Base-by-base conservation (phyloP, 2,113 vertebrate species). In the Castor canadensis region DNA sequence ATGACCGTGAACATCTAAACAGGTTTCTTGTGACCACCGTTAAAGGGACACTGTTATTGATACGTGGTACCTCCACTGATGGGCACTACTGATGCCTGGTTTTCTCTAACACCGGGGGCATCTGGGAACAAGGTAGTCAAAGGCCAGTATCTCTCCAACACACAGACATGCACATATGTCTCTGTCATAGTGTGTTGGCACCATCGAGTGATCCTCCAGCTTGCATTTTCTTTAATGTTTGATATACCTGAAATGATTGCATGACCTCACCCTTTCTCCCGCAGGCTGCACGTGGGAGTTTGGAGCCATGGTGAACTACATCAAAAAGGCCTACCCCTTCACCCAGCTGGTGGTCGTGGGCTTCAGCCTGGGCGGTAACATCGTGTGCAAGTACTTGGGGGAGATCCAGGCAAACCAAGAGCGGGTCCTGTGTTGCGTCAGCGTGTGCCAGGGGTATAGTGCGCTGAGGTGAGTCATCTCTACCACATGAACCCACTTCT, bases 201-300 rank as follows among this genome's bases (percentile, higher is more conserved):
- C 35, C 40, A 5, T 1, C 73, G 71, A 49, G 22, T 60, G 58
- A 58, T 20, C 19, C 13, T 75, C 26, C 56, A 38, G 45, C n/a
- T 86, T 66, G 20, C 45, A 22, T 60, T 45, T 69, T 79, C 76
- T 73, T 66, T 54, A 1, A 4, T 5, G 35, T 66, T 17, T 12
- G 47, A 40, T 30, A 28, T 3, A 10, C 6, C 66, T 64, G 45
- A 45, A 75, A 20, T 80, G 45, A 93, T 1, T 1, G 15, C 2
- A 11, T 69, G 76, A 6, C 26, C 49, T 49, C 12, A 9, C 64
- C 49, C n/a, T 4, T 93, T 88, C 86, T 24, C 90, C 89, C 91
- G 13, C 87, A 99, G 99, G 99, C 72, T 99, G 99, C 97, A 99
- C 99, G 0, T 99, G 99, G 99, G 99, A 99, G 93, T 99, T 99